Conservation (phyloP, 2,888 invertebrate species). For the Polyommatus iphigenia region DNA sequence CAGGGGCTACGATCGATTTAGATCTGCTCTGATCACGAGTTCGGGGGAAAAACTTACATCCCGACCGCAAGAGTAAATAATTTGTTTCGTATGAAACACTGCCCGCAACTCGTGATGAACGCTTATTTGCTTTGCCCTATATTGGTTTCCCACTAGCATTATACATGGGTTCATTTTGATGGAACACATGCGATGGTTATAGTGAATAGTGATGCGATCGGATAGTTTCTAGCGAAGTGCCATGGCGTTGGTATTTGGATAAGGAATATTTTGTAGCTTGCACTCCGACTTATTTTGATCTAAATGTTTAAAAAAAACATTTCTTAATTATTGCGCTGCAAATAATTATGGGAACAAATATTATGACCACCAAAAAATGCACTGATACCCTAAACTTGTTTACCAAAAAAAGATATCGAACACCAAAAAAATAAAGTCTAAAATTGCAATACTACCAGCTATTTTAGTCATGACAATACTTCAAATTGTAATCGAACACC, state of each 20-base stretch:
- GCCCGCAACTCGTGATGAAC: constrained; percentile 17
- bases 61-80: constrained; percentile 33
- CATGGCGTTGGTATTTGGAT: background rate
- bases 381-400: too few species aligned
- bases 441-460: too few species aligned
- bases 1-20: constrained; percentile 62
- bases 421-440: too few species aligned
- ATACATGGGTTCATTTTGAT: background rate
- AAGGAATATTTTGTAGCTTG: background rate
- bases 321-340: background rate
- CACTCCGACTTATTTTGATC: too few species aligned
- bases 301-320: too few species aligned
- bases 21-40: constrained; percentile 63
- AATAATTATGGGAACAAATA: too few species aligned
- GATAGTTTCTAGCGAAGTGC: background rate
- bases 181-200: background rate
- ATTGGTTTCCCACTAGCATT: background rate
- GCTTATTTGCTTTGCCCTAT: constrained; percentile 16
- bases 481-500: too few species aligned
- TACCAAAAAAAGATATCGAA: too few species aligned
- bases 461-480: too few species aligned
- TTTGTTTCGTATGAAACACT: constrained; percentile 32
- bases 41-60: constrained; percentile 45
- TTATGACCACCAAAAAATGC: too few species aligned
- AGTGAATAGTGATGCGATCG: background rate